phyloP scores from a whole-genome alignment of 2,113 vertebrate genomes.

The Seriola dumerili region DNA sequence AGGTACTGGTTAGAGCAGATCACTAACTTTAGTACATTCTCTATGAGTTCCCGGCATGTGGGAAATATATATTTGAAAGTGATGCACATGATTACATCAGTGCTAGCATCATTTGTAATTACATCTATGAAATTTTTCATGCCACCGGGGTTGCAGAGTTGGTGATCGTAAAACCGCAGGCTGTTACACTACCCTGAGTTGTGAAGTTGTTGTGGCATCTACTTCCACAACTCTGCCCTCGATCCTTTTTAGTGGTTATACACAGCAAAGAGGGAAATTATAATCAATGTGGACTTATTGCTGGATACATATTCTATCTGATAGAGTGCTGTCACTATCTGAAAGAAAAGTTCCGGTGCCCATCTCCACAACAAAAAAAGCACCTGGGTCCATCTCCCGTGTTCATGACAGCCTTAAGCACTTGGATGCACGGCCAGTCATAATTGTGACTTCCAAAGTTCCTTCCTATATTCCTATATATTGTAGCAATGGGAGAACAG shows the following conservation, averaged over 20 bases:
- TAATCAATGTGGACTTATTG: neutral
- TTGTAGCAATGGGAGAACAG: too few relatives aligned
- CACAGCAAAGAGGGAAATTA: neutral
- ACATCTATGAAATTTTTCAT: slow-evolving; percentile 31
- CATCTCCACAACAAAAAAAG: slow-evolving; percentile 8
- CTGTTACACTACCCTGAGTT: slow-evolving; percentile 31
- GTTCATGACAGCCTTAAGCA: slow-evolving; percentile 42
- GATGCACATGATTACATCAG: slow-evolving; percentile 30
- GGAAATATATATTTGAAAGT: slow-evolving; percentile 17
- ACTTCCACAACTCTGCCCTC: neutral
- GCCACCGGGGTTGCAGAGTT: slow-evolving; percentile 29
- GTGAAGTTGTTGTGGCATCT: neutral
- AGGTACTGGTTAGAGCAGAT: neutral
- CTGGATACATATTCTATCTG: neutral
- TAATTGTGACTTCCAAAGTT: slow-evolving; percentile 52
- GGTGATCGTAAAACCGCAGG: slow-evolving; percentile 45
- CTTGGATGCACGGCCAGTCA: slow-evolving; percentile 33
- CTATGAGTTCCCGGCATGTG: slow-evolving; percentile 13
- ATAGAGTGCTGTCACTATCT: neutral
- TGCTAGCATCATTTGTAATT: slow-evolving; percentile 27
- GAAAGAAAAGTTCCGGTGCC: neutral
- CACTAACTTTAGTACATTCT: neutral
- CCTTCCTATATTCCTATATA: too few relatives aligned
- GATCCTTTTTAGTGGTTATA: slow-evolving; percentile 1
- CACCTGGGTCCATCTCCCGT: slow-evolving; percentile 30